Base-by-base conservation (phyloP, 1,140 invertebrate genomes). In the Diorhabda carinulata region DNA sequence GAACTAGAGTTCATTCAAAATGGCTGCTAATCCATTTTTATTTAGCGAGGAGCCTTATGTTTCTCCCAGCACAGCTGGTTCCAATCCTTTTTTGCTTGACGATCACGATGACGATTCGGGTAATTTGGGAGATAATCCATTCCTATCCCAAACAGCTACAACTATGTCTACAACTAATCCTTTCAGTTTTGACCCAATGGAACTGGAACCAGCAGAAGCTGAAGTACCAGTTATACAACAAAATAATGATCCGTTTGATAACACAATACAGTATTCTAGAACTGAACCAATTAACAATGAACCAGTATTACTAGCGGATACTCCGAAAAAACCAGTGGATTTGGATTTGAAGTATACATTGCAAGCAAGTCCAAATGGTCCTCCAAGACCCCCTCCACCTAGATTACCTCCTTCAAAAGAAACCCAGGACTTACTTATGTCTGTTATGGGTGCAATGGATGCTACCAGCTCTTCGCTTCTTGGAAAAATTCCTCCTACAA, bases 401-500 rank as follows among this genome's bases (percentile, higher is more conserved):
- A 79, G 83, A 25, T 83, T 85, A 45, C 85, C 86, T 10, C 86
- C 87, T 9, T 85, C 88, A 3, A 87, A 89, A 61, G 90, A 92
- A 78, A 95, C 93, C 0, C 91, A 95, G 85, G 91, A 95, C 77
- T 83, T 96, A 2, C 90, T 95, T 42, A 85, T 92, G 61, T 92
- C 90, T 8, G 92, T 96, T 0, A 94, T 93, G 41, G 93, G 91
- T 4, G 92, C 92, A 58, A 89, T 96, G 90, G 92, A 95, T 78
- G 91, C 93, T 43, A 92, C 92, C 1, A 94, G 92, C 66, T 91
- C 91, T 25, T 89, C 93, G 79, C 82, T 96, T 60, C 77, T 95
- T 56, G 91, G 94, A 71, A 88, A 92, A 59, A 86, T 95, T 58
- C 90, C 92, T 70, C 90, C 90, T 5, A 94, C 92, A 2, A 86